Percentiles rank a stretch among this genome's conserved stretches.
Evolutionary conservation across 2,797 vertebrate genomes (phyloP).

Genomic region (Heterohyrax brucei): DNA sequence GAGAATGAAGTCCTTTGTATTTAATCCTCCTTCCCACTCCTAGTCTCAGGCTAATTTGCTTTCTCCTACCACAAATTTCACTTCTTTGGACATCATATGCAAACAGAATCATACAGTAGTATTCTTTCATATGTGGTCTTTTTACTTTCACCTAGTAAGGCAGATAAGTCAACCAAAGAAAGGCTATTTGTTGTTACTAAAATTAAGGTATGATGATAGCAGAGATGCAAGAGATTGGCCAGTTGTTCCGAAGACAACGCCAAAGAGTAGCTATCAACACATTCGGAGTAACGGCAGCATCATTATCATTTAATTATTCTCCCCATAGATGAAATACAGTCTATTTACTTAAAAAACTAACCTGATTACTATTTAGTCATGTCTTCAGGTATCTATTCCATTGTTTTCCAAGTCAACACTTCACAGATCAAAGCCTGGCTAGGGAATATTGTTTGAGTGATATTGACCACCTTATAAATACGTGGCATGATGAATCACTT

Average conservation of each 20-base stretch:
- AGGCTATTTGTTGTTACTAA: slow-evolving; percentile 43
- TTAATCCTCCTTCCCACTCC: too few species aligned
- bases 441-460: slow-evolving; percentile 1
- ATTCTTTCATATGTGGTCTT: too few species aligned
- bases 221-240: not conserved
- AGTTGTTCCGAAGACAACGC: slow-evolving; percentile 39
- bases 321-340: not conserved
- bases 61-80: too few species aligned
- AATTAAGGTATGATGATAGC: slow-evolving; percentile 39
- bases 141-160: not conserved
- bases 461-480: slow-evolving; percentile 50
- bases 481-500: too few species aligned
- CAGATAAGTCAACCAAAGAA: slow-evolving; percentile 23
- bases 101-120: too few species aligned
- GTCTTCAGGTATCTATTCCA: not conserved
- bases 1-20: slow-evolving; percentile 13
- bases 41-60: too few species aligned
- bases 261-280: slow-evolving; percentile 32
- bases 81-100: too few species aligned
- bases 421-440: slow-evolving; percentile 44
- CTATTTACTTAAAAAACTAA: slow-evolving; percentile 21
- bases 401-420: slow-evolving; percentile 46
- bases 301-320: slow-evolving; percentile 63
- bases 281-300: slow-evolving; percentile 26
- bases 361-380: not conserved